A percentile compares a stretch with the other conserved stretches of the same genome.
These are phyloP conservation scores for Pantherophis alleghaniensis DNA, from an alignment of 2,797 vertebrate species.

Conservation along the genomic window DNA sequence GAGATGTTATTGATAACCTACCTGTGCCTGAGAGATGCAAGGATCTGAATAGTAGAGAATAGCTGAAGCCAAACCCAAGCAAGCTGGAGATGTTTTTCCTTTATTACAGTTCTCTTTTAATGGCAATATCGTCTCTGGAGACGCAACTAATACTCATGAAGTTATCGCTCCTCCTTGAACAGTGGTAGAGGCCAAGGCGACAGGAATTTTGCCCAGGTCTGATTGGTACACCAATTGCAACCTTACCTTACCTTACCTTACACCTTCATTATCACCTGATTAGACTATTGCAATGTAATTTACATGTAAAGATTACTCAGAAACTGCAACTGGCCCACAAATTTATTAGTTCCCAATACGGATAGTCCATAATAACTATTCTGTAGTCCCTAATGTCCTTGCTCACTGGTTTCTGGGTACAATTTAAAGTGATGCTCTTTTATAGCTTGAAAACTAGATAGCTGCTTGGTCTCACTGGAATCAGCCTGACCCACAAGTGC, in stretches of 20 bases:
- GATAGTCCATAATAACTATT: background rate
- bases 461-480: background rate
- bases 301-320: background rate
- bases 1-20: background rate
- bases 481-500: background rate
- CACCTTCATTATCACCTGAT: background rate
- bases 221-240: background rate
- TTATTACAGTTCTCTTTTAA: background rate
- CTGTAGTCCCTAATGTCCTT: background rate
- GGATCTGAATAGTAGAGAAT: background rate
- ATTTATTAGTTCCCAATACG: background rate
- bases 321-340: background rate
- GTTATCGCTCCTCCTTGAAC: background rate
- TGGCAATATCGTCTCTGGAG: background rate
- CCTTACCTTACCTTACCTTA: background rate
- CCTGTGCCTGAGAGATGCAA: background rate
- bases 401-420: background rate
- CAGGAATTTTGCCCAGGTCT: background rate
- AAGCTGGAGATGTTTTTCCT: background rate
- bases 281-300: background rate
- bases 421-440: background rate
- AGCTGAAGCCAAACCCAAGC: background rate
- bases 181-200: background rate
- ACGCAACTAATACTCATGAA: background rate
- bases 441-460: background rate